Base-by-base conservation (phyloP, 2,888 invertebrate species). In the Plebejus anna region DNA sequence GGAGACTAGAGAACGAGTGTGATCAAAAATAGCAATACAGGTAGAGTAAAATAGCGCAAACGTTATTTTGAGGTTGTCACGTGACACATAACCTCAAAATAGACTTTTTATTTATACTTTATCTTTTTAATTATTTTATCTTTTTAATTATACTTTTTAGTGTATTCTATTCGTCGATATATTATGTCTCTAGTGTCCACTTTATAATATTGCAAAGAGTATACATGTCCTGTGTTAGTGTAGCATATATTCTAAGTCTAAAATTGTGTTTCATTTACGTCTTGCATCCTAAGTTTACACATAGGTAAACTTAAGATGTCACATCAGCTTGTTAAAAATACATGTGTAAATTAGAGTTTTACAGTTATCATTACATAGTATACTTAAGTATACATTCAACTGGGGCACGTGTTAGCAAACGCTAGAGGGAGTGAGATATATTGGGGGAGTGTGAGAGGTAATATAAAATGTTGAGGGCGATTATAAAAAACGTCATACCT, bases 401-500 rank as follows among this genome's bases (percentile, higher is more conserved):
- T 66, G 66, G 66, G 66, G 66, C 75, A 22, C 59, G 75, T 57
- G 57, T 75, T 75, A 66, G 66, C 66, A 66, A 66, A 66, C 66
- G 32, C 13, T 32, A 66, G 66, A 22, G 66, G 66, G 66, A 13
- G 66, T 66, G 66, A 66, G 66, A 66, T 4, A 32, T 66, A 66
- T 66, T 66, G 32, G 57, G 32, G 32, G 66, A 66, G 66, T 66
- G 66, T 36, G 66, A 66, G 32, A 59, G 57, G 32, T 59, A 55
- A 75, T 38, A 16, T 59, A 38, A 47, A 38, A 59, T 59, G 57
- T 57, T 36, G 36, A 13, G 22, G 16, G 61, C 3, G 61, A 75
- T 38, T 28, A 16, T 32, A 32, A 36, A 75, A 38, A 11, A 4
- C 1, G 22, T 73, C 75, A 57, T 89, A 97, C 98, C 97, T 98